Percentiles rank a stretch among this genome's conserved stretches.
phyloP scores from a whole-genome alignment of 2,888 invertebrate species.

The Platycnemis pennipes region DNA sequence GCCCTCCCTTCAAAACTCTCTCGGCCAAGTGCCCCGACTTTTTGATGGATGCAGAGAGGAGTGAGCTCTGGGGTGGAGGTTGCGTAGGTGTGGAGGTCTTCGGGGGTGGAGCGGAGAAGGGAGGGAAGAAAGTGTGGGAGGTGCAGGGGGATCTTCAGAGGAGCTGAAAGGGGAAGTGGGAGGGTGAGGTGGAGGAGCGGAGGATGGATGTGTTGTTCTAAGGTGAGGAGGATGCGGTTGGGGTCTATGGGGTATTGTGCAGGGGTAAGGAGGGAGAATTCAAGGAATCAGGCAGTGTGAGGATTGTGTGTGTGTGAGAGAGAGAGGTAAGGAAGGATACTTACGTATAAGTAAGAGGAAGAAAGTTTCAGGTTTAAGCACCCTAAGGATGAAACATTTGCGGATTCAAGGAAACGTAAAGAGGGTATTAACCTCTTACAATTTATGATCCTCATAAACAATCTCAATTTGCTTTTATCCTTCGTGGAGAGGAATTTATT shows the following conservation, averaged over 20 bases:
- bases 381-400: too few relatives aligned
- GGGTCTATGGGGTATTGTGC: neutral
- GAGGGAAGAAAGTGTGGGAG: neutral
- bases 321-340: neutral
- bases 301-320: neutral
- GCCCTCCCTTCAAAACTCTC: neutral
- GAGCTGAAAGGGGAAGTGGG: neutral
- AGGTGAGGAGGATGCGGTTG: conserved; percentile 47
- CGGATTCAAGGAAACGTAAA: too few relatives aligned
- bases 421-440: too few relatives aligned
- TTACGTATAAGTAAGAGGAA: neutral
- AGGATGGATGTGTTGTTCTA: conserved; percentile 61
- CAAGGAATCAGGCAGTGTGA: neutral
- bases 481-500: too few relatives aligned
- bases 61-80: neutral
- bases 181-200: neutral
- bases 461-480: too few relatives aligned
- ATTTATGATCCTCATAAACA: too few relatives aligned
- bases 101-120: neutral
- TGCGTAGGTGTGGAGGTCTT: neutral
- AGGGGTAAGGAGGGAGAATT: conserved; percentile 4
- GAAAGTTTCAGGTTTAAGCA: too few relatives aligned
- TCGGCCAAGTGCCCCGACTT: conserved; percentile 40
- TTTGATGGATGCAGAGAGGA: conserved; percentile 56
- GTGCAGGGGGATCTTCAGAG: neutral